Evolutionary conservation across 2,113 vertebrate species (phyloP).

Genomic region (Lophius piscatorius): DNA sequence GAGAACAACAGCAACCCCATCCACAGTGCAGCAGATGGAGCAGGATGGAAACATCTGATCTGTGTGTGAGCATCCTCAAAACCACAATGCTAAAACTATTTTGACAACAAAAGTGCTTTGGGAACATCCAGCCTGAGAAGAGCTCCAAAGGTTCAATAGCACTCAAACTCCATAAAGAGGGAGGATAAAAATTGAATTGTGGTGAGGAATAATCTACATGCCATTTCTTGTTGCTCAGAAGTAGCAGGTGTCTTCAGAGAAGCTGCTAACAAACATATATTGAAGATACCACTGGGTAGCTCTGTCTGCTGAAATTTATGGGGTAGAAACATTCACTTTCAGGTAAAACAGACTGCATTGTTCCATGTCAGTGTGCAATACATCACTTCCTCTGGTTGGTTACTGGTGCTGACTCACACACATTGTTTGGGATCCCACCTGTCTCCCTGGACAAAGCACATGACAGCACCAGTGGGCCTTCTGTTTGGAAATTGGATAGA

Average conservation of each 20-base stretch:
- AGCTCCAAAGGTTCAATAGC: not conserved
- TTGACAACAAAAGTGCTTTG: not conserved
- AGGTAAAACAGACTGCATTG: constrained; percentile 72
- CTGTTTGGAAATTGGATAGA: constrained; percentile 37
- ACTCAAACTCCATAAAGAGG: constrained; percentile 4
- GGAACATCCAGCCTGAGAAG: not conserved
- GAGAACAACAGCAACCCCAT: constrained; percentile 31
- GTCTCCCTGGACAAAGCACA: constrained; percentile 61
- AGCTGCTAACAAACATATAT: constrained; percentile 51
- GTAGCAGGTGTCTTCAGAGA: constrained; percentile 50
- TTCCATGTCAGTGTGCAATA: constrained; percentile 69
- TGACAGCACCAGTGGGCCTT: constrained; percentile 30
- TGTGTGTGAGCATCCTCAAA: constrained; percentile 3
- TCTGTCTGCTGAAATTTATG: constrained; percentile 67
- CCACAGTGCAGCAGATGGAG: constrained; percentile 5
- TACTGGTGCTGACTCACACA: constrained; percentile 64
- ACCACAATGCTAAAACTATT: constrained; percentile 9
- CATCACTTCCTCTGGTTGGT: constrained; percentile 69
- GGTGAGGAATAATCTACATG: no score
- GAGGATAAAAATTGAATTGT: no score
- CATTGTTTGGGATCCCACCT: constrained; percentile 66
- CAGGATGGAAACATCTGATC: constrained; percentile 15
- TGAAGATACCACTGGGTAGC: constrained; percentile 55
- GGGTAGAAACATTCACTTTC: constrained; percentile 63
- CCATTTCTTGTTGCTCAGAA: constrained; percentile 16